phyloP scores from a whole-genome alignment of 2,113 vertebrate genomes.

The Sakesphorus luctuosus region DNA sequence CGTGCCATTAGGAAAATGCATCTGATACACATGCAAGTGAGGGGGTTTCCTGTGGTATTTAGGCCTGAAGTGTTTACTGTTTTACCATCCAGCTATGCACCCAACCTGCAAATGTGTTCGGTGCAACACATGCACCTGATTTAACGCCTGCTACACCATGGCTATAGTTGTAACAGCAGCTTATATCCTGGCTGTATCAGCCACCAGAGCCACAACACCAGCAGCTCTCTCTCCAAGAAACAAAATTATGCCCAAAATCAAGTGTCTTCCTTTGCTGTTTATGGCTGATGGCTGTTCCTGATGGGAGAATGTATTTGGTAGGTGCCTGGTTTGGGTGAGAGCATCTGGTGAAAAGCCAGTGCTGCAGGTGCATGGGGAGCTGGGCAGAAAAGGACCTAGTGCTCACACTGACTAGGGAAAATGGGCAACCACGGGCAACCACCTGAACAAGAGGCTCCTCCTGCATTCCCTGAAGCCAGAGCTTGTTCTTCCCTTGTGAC shows the following conservation, averaged over 20 bases:
- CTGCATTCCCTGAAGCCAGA: not conserved
- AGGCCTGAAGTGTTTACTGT: slow-evolving; percentile 35
- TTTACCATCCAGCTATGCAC: slow-evolving; percentile 19
- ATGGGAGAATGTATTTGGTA: not conserved
- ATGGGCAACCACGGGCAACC: not conserved
- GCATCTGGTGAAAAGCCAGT: not conserved
- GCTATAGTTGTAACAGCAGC: not conserved
- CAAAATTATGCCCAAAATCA: not conserved
- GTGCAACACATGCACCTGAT: not conserved
- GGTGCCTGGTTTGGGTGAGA: not conserved
- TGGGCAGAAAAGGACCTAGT: not conserved
- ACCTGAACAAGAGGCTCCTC: not conserved
- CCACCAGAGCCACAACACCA: not conserved
- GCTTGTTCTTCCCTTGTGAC: not conserved
- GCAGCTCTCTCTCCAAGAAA: not conserved
- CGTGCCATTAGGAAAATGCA: slow-evolving; percentile 6
- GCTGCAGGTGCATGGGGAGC: not conserved
- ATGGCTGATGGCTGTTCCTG: not conserved
- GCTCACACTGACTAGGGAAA: not conserved
- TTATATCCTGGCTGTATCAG: not conserved
- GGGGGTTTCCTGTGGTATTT: slow-evolving; percentile 60
- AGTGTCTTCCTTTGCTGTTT: not conserved
- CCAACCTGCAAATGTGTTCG: not conserved
- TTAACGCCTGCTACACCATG: not conserved
- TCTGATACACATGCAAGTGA: not conserved